Evolutionary conservation across 2,797 vertebrate species (phyloP).

Genomic region (Anolis apletophallus): DNA sequence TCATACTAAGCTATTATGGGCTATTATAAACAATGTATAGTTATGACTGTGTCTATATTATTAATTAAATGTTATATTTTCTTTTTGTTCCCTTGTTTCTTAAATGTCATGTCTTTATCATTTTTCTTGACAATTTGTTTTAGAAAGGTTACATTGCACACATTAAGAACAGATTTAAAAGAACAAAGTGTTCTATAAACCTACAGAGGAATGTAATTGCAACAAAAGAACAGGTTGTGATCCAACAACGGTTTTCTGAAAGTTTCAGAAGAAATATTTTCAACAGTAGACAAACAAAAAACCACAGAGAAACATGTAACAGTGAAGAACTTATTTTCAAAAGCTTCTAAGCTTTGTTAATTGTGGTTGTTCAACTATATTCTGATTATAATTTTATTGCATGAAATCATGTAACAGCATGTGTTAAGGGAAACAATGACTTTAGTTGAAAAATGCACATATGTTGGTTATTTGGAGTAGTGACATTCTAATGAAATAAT

Average conservation of each 20-base stretch:
- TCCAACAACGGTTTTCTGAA: not conserved
- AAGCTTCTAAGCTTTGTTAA: not conserved
- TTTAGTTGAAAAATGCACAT: not conserved
- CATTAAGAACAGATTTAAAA: not conserved
- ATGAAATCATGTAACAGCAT: slow-evolving; percentile 14
- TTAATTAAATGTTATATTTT: not conserved
- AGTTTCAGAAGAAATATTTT: not conserved
- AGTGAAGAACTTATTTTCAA: not conserved
- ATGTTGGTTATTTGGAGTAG: not conserved
- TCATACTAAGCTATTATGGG: not conserved
- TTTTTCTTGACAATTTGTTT: not conserved
- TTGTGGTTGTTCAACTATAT: slow-evolving; percentile 17
- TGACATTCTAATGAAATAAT: not conserved
- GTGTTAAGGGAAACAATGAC: not conserved
- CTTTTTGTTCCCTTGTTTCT: no score
- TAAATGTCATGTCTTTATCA: not conserved
- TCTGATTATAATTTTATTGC: slow-evolving; percentile 24
- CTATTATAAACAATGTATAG: not conserved
- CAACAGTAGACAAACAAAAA: not conserved
- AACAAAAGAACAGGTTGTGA: not conserved
- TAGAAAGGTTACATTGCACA: not conserved
- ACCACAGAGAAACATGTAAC: not conserved
- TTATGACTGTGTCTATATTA: not conserved
- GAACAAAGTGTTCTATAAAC: not conserved
- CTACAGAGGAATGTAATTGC: not conserved